A percentile compares a stretch with the other conserved stretches of the same genome.
These are phyloP conservation scores for Tenthredo mesomela DNA, from an alignment of 2,888 invertebrate genomes.

Conservation along the genomic window DNA sequence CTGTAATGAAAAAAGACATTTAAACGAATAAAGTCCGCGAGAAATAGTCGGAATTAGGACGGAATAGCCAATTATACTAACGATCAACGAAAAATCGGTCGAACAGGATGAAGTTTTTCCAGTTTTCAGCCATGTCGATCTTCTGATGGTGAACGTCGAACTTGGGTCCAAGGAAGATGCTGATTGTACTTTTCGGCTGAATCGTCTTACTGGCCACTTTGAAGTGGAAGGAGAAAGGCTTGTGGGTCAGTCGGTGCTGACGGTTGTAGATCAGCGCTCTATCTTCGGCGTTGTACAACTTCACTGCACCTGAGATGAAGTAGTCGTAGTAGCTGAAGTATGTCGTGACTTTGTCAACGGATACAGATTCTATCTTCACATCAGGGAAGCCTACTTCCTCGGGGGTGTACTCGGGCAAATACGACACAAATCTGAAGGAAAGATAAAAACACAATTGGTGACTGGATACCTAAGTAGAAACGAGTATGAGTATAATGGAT, in stretches of 20 bases:
- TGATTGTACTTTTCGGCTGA: slow-evolving; percentile 70
- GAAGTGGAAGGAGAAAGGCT: slow-evolving; percentile 83
- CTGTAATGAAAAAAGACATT: slow-evolving; percentile 59
- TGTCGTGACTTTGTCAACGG: slow-evolving; percentile 84
- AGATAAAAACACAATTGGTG: neutral
- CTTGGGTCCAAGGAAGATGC: slow-evolving; percentile 86
- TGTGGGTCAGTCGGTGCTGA: slow-evolving; percentile 86
- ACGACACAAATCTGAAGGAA: slow-evolving; percentile 78
- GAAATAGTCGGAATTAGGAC: neutral
- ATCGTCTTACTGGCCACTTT: slow-evolving; percentile 79
- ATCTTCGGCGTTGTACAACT: slow-evolving; percentile 77
- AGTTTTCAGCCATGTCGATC: slow-evolving; percentile 80
- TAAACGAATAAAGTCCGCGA: neutral
- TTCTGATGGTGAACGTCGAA: slow-evolving; percentile 80
- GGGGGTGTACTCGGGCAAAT: slow-evolving; percentile 81
- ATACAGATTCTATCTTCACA: slow-evolving; percentile 83
- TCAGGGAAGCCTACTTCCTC: slow-evolving; percentile 82
- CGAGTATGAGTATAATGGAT: neutral
- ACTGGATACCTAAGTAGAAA: neutral
- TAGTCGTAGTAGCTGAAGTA: slow-evolving; percentile 84
- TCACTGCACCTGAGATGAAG: slow-evolving; percentile 81
- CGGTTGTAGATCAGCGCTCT: slow-evolving; percentile 80
- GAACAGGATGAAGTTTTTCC: slow-evolving; percentile 82
- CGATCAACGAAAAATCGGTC: slow-evolving; percentile 81
- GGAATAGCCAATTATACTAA: slow-evolving; percentile 73